A percentile compares a stretch with the other conserved stretches of the same genome.
Conservation (phyloP, 2,113 vertebrate species). For the Genyomyrus donnyi region DNA sequence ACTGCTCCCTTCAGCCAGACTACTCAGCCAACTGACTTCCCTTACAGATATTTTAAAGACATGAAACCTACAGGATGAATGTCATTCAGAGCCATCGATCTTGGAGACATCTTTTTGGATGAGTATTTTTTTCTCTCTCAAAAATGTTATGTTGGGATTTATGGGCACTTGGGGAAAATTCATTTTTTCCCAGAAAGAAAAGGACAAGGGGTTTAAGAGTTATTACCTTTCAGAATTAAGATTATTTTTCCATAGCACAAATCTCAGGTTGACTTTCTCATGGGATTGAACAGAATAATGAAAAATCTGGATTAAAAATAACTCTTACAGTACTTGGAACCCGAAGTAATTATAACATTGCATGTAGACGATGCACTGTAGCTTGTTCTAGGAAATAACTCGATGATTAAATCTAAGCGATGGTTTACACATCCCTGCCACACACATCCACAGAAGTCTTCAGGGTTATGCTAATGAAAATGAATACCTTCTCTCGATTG, state of each 20-base stretch:
- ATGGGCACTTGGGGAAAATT: neutral
- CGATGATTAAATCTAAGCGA: neutral
- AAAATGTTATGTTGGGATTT: neutral
- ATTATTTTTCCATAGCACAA: neutral
- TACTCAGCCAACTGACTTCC: neutral
- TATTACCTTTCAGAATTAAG: neutral
- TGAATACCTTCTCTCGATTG: neutral
- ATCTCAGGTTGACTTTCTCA: neutral
- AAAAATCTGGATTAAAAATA: neutral
- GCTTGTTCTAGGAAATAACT: neutral
- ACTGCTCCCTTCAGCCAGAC: neutral
- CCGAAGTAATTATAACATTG: neutral
- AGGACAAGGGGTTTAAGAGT: neutral
- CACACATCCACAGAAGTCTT: neutral
- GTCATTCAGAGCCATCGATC: neutral
- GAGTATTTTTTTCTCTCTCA: neutral
- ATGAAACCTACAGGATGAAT: constrained; percentile 1
- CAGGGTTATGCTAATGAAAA: neutral
- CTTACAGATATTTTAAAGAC: neutral
- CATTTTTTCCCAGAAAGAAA: neutral
- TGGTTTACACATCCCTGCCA: neutral
- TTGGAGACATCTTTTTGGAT: neutral
- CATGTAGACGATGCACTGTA: neutral
- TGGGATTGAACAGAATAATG: neutral
- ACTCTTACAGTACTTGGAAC: neutral